These are phyloP conservation scores for Piscicola geometra DNA, from an alignment of 2,888 invertebrate genomes.

Conservation along the genomic window DNA sequence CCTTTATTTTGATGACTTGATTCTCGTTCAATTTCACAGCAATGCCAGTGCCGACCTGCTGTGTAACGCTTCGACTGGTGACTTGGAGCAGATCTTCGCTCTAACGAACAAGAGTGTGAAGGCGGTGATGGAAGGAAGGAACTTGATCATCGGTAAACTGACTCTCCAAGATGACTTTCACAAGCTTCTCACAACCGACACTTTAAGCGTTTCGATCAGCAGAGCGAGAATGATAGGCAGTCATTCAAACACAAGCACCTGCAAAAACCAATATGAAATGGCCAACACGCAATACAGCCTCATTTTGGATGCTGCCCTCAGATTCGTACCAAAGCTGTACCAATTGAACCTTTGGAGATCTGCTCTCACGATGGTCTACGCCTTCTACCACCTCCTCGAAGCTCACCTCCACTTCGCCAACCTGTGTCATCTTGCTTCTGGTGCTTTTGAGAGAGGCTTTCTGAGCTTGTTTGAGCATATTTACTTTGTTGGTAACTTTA, in stretches of 20 bases:
- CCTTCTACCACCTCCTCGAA: constrained; percentile 20
- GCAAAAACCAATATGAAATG: neutral
- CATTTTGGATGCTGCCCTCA: neutral
- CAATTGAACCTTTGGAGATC: neutral
- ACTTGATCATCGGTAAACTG: neutral
- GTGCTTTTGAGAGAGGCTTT: neutral
- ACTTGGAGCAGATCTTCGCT: too few species aligned
- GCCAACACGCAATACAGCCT: neutral
- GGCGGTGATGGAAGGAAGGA: too few species aligned
- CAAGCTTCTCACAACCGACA: neutral
- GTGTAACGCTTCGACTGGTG: too few species aligned
- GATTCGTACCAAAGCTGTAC: constrained; percentile 1
- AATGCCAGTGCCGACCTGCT: too few species aligned
- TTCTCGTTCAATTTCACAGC: too few species aligned
- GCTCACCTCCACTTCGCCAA: neutral
- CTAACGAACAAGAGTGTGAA: too few species aligned
- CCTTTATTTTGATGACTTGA: too few species aligned
- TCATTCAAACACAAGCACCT: neutral
- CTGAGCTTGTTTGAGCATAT: neutral
- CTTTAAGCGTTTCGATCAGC: neutral
- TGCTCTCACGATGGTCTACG: neutral
- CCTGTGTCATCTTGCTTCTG: neutral
- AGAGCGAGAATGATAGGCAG: neutral
- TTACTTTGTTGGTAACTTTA: constrained; percentile 3
- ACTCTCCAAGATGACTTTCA: neutral